A percentile compares a stretch with the other conserved stretches of the same genome.
These are phyloP conservation scores for Halotydeus destructor DNA, from an alignment of 1,140 invertebrate genomes.

Conservation along the genomic window DNA sequence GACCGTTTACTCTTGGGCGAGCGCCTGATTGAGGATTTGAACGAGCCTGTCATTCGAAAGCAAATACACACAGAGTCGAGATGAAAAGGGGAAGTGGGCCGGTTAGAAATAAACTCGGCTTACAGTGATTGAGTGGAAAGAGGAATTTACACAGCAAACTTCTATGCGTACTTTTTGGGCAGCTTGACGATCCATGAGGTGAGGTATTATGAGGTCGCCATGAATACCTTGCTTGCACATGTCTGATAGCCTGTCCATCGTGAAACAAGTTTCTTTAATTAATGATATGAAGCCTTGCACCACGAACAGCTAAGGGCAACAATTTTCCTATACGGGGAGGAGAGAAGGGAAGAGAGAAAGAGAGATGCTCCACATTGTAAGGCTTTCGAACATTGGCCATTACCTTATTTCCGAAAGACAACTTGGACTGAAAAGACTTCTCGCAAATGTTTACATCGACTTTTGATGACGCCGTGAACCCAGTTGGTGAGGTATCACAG, in stretches of 20 bases:
- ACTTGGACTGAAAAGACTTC: conserved; percentile 81
- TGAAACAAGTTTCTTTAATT: conserved; percentile 90
- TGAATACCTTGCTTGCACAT: conserved; percentile 70
- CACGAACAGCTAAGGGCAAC: conserved; percentile 90
- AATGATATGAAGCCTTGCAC: conserved; percentile 91
- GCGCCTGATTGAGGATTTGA: conserved; percentile 76
- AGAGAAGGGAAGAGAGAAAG: background rate
- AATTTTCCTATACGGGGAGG: conserved; percentile 56
- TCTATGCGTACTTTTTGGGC: conserved; percentile 53
- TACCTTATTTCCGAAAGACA: conserved; percentile 46
- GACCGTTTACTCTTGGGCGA: conserved; percentile 49
- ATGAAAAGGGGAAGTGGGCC: background rate
- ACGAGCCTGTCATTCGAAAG: conserved; percentile 60
- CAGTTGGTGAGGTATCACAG: conserved; percentile 81
- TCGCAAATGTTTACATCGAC: conserved; percentile 79
- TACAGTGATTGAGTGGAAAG: background rate
- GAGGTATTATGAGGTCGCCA: conserved; percentile 72
- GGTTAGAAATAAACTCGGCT: too few relatives aligned
- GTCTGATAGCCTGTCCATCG: conserved; percentile 69
- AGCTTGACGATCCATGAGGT: conserved; percentile 92
- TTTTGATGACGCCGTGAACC: conserved; percentile 72
- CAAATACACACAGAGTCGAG: conserved; percentile 1
- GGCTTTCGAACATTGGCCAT: conserved; percentile 22
- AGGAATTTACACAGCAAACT: conserved; percentile 12
- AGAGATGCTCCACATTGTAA: background rate